Percentiles rank a stretch among this genome's conserved stretches.
Conservation (phyloP, 2,797 vertebrate species). For the Pteropus rufus region DNA sequence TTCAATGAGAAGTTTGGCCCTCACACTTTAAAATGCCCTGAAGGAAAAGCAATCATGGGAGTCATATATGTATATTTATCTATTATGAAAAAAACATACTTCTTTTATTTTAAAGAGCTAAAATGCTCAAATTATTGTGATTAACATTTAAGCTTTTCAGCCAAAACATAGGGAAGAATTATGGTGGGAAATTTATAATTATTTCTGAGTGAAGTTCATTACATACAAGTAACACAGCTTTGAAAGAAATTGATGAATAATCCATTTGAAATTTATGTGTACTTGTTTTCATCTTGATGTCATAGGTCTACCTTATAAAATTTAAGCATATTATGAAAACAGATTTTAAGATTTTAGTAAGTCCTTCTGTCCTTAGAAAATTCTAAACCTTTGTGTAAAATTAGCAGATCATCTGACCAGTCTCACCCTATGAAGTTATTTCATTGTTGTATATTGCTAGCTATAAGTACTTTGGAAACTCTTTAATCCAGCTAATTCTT, state of each 20-base stretch:
- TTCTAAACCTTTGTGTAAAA: constrained; percentile 48
- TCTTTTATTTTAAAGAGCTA: constrained; percentile 33
- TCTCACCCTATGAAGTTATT: constrained; percentile 42
- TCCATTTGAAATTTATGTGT: neutral
- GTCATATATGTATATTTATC: neutral
- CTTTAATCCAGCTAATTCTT: neutral
- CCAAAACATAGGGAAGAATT: constrained; percentile 36
- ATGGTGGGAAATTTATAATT: constrained; percentile 27
- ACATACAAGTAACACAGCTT: neutral
- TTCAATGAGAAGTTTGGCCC: constrained; percentile 49
- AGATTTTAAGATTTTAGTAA: constrained; percentile 40
- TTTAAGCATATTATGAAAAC: constrained; percentile 17
- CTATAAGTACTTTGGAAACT: constrained; percentile 20
- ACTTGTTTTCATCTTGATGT: constrained; percentile 55
- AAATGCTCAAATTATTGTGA: constrained; percentile 23
- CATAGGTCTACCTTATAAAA: neutral
- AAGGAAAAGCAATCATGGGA: constrained; percentile 43
- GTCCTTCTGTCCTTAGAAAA: constrained; percentile 21
- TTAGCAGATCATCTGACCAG: constrained; percentile 10
- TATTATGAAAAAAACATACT: neutral
- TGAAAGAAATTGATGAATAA: constrained; percentile 12
- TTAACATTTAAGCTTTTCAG: constrained; percentile 40
- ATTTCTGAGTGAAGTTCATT: constrained; percentile 38
- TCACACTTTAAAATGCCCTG: constrained; percentile 39
- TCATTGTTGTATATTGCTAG: neutral